Evolutionary conservation across 2,113 vertebrate genomes (phyloP).

Genomic region (Struthidea cinerea): DNA sequence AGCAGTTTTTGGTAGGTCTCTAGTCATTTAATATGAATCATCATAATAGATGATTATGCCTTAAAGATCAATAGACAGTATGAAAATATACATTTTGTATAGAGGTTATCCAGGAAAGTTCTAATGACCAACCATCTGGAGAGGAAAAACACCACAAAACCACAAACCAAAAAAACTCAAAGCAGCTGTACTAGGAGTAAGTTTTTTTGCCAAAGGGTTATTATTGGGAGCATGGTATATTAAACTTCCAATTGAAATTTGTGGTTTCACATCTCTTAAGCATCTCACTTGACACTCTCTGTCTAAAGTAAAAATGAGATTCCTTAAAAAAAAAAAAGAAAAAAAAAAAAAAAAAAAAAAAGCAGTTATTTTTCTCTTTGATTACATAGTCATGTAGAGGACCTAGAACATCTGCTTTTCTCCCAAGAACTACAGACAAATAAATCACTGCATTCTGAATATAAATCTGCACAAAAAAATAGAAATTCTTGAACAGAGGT

Average conservation of each 20-base stretch:
- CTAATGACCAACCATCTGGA: not conserved
- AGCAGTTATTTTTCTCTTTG: not conserved
- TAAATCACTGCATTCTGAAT: not conserved
- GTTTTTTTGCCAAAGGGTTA: not conserved
- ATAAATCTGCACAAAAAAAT: not conserved
- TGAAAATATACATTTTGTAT: not conserved
- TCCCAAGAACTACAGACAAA: not conserved
- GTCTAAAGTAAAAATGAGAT: not conserved
- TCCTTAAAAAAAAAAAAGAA: not conserved
- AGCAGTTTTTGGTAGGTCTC: slow-evolving; percentile 66
- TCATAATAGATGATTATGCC: slow-evolving; percentile 50
- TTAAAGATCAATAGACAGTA: slow-evolving; percentile 60
- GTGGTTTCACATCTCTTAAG: not conserved
- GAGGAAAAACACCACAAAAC: not conserved
- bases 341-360: not conserved
- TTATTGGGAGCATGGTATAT: not conserved
- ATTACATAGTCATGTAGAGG: not conserved
- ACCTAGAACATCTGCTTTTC: not conserved
- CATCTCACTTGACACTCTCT: not conserved
- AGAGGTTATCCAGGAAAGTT: slow-evolving; percentile 33
- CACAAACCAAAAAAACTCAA: not conserved
- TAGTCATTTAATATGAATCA: too few relatives aligned
- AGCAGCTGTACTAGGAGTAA: not conserved
- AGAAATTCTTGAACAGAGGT: not conserved
- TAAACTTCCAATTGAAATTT: not conserved